A percentile compares a stretch with the other conserved stretches of the same genome.
These are phyloP conservation scores for Sebastes iracundus DNA, from an alignment of 2,797 vertebrate species.

Conservation along the genomic window DNA sequence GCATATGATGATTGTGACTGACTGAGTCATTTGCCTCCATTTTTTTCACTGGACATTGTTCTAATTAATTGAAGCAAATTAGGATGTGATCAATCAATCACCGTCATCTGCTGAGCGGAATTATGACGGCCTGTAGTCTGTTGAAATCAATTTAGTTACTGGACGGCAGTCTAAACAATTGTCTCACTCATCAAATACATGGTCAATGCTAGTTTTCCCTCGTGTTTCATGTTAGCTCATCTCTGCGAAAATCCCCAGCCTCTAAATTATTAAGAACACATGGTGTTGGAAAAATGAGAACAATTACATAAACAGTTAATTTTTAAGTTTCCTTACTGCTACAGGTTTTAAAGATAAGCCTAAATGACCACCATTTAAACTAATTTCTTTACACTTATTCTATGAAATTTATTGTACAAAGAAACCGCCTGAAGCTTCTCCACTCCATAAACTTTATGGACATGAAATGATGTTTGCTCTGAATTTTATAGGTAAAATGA, in stretches of 20 bases:
- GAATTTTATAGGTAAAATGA: background rate
- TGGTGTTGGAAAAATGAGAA: background rate
- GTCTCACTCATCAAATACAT: background rate
- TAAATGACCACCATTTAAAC: background rate
- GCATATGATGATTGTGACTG: background rate
- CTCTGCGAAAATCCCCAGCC: background rate
- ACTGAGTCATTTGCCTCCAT: background rate
- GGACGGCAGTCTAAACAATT: background rate
- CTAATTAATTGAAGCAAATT: slow-evolving; percentile 16
- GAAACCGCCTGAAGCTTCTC: background rate
- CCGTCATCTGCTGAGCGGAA: slow-evolving; percentile 11
- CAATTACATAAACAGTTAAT: slow-evolving; percentile 1
- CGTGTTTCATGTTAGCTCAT: background rate
- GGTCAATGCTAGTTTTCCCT: background rate
- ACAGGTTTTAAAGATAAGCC: background rate
- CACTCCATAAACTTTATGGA: background rate
- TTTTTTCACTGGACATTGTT: background rate
- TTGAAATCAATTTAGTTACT: slow-evolving; percentile 15
- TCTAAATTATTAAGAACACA: background rate
- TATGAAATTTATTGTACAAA: background rate
- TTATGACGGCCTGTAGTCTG: background rate
- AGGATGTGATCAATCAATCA: slow-evolving; percentile 32
- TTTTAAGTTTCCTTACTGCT: background rate
- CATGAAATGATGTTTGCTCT: slow-evolving; percentile 2
- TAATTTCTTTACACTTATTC: background rate